Conservation (phyloP, 2,888 invertebrate species). For the Plemyria rubiginata region DNA sequence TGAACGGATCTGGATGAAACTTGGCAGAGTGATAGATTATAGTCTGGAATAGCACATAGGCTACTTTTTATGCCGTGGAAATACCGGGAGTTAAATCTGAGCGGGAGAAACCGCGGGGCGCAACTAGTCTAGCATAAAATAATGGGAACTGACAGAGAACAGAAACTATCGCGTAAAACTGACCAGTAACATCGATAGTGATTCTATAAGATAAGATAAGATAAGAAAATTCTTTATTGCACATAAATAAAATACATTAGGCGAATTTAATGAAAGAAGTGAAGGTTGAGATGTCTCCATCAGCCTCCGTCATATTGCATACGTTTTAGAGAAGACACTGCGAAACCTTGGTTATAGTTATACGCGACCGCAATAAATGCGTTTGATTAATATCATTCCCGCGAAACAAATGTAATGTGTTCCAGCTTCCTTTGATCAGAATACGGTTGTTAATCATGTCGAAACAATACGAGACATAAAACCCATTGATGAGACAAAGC, state of each 20-base stretch:
- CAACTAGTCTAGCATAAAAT: too few relatives aligned
- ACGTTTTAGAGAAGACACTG: background rate
- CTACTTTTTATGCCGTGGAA: too few relatives aligned
- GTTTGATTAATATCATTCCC: conserved; percentile 80
- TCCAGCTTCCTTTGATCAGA: conserved; percentile 70
- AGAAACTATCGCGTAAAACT: background rate
- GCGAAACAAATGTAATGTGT: conserved; percentile 74
- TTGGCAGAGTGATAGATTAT: too few relatives aligned
- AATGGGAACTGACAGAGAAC: background rate
- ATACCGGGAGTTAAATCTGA: too few relatives aligned
- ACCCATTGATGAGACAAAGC: conserved; percentile 55
- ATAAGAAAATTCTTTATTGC: too few relatives aligned
- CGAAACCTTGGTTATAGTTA: conserved; percentile 13
- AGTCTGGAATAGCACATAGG: too few relatives aligned
- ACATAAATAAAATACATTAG: too few relatives aligned
- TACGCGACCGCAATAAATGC: conserved; percentile 77
- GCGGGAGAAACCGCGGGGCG: too few relatives aligned
- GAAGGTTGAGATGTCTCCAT: background rate
- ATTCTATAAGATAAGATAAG: too few relatives aligned
- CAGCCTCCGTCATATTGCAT: background rate
- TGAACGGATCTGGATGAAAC: too few relatives aligned
- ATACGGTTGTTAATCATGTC: conserved; percentile 66
- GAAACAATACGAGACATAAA: conserved; percentile 57
- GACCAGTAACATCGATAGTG: too few relatives aligned
- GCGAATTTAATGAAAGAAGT: too few relatives aligned